Percentiles rank a stretch among this genome's conserved stretches.
These are phyloP conservation scores for Xestia xanthographa DNA, from an alignment of 2,888 invertebrate genomes.

Conservation along the genomic window DNA sequence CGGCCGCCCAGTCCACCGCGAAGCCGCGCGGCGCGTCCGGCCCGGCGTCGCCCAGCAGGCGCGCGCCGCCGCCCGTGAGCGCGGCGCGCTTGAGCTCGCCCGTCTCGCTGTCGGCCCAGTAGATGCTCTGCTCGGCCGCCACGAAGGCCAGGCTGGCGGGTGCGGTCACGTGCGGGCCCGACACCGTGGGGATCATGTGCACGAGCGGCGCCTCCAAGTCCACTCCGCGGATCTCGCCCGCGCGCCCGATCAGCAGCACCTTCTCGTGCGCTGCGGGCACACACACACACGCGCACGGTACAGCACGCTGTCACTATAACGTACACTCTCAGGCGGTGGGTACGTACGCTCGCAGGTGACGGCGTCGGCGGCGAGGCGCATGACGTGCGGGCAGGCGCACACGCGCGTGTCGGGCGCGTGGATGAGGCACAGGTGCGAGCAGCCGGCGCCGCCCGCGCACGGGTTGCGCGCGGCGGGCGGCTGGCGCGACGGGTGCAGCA, in stretches of 20 bases:
- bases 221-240: conserved; percentile 95
- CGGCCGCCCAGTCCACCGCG: conserved; percentile 95
- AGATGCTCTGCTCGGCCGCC: conserved; percentile 92
- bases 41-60: conserved; percentile 92
- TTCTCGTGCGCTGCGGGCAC: conserved; percentile 93
- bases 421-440: conserved; percentile 95
- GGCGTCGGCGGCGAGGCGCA: conserved; percentile 93
- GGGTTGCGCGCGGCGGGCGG: conserved; percentile 89
- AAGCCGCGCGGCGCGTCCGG: conserved; percentile 92
- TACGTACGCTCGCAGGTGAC: conserved; percentile 76
- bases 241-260: conserved; percentile 94
- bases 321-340: conserved; percentile 72
- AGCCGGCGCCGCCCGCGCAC: conserved; percentile 94
- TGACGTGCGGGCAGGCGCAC: conserved; percentile 97
- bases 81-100: conserved; percentile 93
- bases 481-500: conserved; percentile 86
- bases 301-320: neutral
- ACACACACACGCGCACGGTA: neutral
- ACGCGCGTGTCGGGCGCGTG: conserved; percentile 91
- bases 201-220: conserved; percentile 94
- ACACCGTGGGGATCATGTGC: conserved; percentile 95
- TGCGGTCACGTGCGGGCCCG: conserved; percentile 92
- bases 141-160: conserved; percentile 93
- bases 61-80: conserved; percentile 91
- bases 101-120: conserved; percentile 91